phyloP scores from a whole-genome alignment of 2,888 invertebrate genomes.

The Tuta absoluta region DNA sequence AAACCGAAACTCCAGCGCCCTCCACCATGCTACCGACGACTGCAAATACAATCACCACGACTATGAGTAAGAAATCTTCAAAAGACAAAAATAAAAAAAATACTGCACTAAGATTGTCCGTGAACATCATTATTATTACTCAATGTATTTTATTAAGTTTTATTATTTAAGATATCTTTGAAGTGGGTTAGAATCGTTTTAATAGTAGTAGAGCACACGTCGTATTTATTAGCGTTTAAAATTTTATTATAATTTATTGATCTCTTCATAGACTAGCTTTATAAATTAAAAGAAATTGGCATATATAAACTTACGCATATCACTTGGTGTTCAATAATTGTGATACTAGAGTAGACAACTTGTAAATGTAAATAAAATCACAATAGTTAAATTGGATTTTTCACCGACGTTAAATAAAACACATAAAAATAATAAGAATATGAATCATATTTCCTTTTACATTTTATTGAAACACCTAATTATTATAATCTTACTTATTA shows the following conservation, averaged over 20 bases:
- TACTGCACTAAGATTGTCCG: neutral
- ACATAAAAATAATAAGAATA: neutral
- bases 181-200: neutral
- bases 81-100: conserved; percentile 7
- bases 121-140: neutral
- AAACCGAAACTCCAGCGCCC: neutral
- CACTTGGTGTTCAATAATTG: conserved; percentile 49
- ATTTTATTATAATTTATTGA: conserved; percentile 36
- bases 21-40: neutral
- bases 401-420: conserved; percentile 44
- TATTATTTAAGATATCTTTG: neutral
- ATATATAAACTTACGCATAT: conserved; percentile 35
- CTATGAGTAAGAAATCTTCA: neutral
- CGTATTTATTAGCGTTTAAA: conserved; percentile 12
- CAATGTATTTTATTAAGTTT: neutral
- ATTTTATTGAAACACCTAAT: neutral
- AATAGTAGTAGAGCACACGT: neutral
- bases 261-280: conserved; percentile 20
- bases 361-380: conserved; percentile 28
- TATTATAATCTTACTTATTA: conserved; percentile 18
- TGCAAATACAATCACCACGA: neutral
- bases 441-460: too few species aligned
- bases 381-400: conserved; percentile 29
- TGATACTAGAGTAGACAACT: conserved; percentile 54
- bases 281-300: conserved; percentile 37